Percentiles rank a stretch among this genome's conserved stretches.
These are phyloP conservation scores for Lagorchestes hirsutus DNA, from an alignment of 2,797 vertebrate genomes.

Conservation along the genomic window DNA sequence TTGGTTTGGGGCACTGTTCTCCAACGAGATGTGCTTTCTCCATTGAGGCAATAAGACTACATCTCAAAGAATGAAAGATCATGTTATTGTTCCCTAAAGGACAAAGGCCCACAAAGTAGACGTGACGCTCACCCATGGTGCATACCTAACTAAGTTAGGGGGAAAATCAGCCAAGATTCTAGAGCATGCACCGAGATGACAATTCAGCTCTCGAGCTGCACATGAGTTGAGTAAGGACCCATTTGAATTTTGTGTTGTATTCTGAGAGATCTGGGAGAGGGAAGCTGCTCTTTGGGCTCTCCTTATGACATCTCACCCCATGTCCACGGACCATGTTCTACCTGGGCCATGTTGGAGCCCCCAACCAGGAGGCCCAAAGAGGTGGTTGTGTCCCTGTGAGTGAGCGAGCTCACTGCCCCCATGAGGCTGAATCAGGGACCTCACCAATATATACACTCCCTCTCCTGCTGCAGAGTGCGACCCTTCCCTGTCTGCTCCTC, in stretches of 20 bases:
- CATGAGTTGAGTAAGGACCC: too few relatives aligned
- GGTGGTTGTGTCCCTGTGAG: background rate
- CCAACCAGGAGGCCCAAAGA: background rate
- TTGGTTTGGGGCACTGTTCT: background rate
- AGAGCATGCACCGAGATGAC: too few relatives aligned
- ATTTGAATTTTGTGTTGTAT: background rate
- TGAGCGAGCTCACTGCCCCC: background rate
- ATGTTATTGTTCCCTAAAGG: background rate
- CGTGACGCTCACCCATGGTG: too few relatives aligned
- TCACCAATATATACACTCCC: background rate
- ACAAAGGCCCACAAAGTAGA: too few relatives aligned
- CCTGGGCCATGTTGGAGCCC: background rate
- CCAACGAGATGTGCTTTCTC: background rate
- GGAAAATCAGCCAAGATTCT: too few relatives aligned
- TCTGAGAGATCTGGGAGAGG: background rate
- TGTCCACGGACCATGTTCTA: too few relatives aligned
- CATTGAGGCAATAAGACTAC: background rate
- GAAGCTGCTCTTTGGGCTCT: background rate
- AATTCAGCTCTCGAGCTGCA: too few relatives aligned
- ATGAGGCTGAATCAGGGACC: background rate
- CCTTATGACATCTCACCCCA: fast-evolving
- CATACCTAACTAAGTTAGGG: too few relatives aligned
- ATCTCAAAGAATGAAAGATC: background rate
- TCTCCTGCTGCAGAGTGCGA: too few relatives aligned
- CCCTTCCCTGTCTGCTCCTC: too few relatives aligned